A percentile compares a stretch with the other conserved stretches of the same genome.
These are phyloP conservation scores for Pseudopleuronectes americanus DNA, from an alignment of 2,797 vertebrate genomes.

Conservation along the genomic window DNA sequence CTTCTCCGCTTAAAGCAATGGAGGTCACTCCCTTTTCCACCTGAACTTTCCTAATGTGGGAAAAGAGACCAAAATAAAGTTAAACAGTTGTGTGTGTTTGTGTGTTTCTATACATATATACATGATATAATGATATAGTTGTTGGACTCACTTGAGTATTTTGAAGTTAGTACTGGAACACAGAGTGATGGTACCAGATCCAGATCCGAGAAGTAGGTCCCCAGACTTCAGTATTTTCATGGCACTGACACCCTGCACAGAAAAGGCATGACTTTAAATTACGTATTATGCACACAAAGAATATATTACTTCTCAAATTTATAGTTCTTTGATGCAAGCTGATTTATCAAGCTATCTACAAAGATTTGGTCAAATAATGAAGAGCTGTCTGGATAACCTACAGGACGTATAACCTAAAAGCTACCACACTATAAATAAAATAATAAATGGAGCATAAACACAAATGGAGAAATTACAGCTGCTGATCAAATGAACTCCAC, in stretches of 20 bases:
- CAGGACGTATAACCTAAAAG: not conserved
- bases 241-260: constrained; percentile 85
- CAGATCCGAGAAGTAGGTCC: constrained; percentile 88
- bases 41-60: constrained; percentile 81
- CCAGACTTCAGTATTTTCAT: constrained; percentile 85
- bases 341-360: not conserved
- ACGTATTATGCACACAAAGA: not conserved
- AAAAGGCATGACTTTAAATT: constrained; percentile 20
- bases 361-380: not conserved
- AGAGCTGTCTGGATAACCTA: too few species aligned
- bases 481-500: not conserved
- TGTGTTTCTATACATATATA: too few species aligned
- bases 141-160: constrained; percentile 84
- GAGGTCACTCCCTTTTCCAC: constrained; percentile 90
- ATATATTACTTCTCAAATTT: not conserved
- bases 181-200: constrained; percentile 85
- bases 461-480: not conserved
- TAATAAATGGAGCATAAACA: not conserved
- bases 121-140: constrained; percentile 12
- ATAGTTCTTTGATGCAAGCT: not conserved
- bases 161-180: constrained; percentile 87
- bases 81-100: too few species aligned
- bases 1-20: constrained; percentile 84
- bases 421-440: not conserved
- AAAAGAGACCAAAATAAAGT: not conserved